These are phyloP conservation scores for Rhabdophis nuchalis DNA, from an alignment of 2,797 vertebrate genomes.

Conservation along the genomic window DNA sequence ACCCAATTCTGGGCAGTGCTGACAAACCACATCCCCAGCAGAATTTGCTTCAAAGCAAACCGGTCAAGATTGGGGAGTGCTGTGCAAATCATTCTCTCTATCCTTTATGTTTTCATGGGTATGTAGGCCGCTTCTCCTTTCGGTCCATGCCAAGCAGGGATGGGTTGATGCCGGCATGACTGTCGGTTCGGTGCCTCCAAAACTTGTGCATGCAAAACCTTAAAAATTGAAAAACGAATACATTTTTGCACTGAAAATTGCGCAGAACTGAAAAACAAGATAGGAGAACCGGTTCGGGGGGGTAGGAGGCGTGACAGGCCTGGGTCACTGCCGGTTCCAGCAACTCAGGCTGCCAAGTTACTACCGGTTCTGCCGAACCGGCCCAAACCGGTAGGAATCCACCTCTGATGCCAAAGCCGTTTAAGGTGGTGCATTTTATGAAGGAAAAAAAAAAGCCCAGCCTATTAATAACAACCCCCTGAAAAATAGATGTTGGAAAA, in stretches of 20 bases:
- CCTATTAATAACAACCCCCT: neutral
- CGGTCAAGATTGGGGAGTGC: neutral
- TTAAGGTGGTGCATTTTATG: neutral
- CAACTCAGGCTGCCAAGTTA: too few species aligned
- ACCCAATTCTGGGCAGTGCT: neutral
- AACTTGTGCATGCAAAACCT: too few species aligned
- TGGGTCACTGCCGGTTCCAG: too few species aligned
- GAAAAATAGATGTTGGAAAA: neutral
- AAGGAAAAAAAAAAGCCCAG: neutral
- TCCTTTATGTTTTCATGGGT: neutral
- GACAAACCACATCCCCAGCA: conserved; percentile 14
- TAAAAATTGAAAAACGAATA: too few species aligned
- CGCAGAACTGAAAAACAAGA: too few species aligned
- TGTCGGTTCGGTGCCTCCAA: too few species aligned
- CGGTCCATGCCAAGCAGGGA: neutral
- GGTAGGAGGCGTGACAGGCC: too few species aligned
- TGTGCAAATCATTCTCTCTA: neutral
- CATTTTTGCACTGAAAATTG: too few species aligned
- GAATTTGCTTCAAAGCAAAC: neutral
- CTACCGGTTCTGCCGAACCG: too few species aligned
- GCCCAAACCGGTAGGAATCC: too few species aligned
- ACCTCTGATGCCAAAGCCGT: neutral
- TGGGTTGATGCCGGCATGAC: too few species aligned
- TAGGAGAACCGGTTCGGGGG: too few species aligned
- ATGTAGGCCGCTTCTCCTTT: neutral